Evolutionary conservation across 2,888 invertebrate species (phyloP).

Genomic region (Andrena bicolor): DNA sequence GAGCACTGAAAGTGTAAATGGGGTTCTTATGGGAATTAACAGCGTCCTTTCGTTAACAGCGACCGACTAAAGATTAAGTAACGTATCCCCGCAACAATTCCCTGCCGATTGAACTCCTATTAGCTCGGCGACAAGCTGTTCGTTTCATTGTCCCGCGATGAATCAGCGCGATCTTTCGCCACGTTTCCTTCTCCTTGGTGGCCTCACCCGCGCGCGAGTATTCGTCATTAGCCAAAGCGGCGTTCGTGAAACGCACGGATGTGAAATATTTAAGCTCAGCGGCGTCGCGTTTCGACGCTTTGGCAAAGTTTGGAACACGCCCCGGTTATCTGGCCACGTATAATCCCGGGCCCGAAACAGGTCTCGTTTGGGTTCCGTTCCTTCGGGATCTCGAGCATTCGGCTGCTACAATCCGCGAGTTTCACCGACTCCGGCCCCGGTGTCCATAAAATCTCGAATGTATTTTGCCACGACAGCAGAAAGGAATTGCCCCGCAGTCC

Average conservation of each 20-base stretch:
- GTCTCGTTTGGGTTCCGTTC: slow-evolving; percentile 43
- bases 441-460: slow-evolving; percentile 75
- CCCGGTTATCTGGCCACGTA: slow-evolving; percentile 22
- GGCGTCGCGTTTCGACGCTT: slow-evolving; percentile 4
- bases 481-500: slow-evolving; percentile 69
- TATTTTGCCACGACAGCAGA: slow-evolving; percentile 75
- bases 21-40: slow-evolving; percentile 67
- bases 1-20: slow-evolving; percentile 68
- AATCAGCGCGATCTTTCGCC: slow-evolving; percentile 19
- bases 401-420: slow-evolving; percentile 61
- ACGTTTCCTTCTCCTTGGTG: not conserved
- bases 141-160: slow-evolving; percentile 36
- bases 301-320: slow-evolving; percentile 26
- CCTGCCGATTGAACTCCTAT: slow-evolving; percentile 37
- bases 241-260: slow-evolving; percentile 2
- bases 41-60: slow-evolving; percentile 41
- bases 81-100: slow-evolving; percentile 62
- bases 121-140: slow-evolving; percentile 43
- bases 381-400: slow-evolving; percentile 60
- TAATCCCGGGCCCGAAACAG: slow-evolving; percentile 11
- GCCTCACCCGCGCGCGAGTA: not conserved
- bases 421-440: slow-evolving; percentile 66
- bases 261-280: slow-evolving; percentile 6
- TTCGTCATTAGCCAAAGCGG: slow-evolving; percentile 12
- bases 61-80: slow-evolving; percentile 59